Evolutionary conservation across 2,888 invertebrate species (phyloP), one percentile per base, ranked within the genome.

Genomic region (Drosophila kuntzei): DNA sequence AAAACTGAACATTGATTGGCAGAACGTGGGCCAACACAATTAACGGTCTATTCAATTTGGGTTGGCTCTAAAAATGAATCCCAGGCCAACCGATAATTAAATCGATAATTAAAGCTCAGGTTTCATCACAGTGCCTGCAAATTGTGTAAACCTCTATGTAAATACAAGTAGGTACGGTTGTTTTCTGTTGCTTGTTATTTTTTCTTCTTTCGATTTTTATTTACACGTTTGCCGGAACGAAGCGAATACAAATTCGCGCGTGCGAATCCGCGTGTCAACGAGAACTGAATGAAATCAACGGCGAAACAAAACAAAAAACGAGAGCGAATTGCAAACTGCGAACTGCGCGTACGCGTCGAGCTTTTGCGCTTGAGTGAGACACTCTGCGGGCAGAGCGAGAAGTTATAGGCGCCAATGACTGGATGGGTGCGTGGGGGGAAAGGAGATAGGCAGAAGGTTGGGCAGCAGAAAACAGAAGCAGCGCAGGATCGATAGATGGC

Each of bases 241-340:
- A 51, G 46, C 54, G 41, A 61, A 60, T 68, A 51, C 20, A 58
- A 65, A 57, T 57, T 43, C 18, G 62, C 74, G 80, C 80, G 82
- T 85, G 82, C 85, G 70, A 80, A 80, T 74, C 84, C 89, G 88
- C 84, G 81, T 87, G 80, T 80, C 79, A 87, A 71, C 71, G 73
- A 73, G 73, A 72, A 90, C 90, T 87, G 85, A 87, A 79, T 77
- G 71, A 76, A 78, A 66, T 62, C 51, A 25, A 29, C 46, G 49
- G 27, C 58, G 53, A 50, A 49, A 53, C 55, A 18, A 44, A 50
- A 46, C 49, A 44, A 41, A 61, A 47, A 43, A 16, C 18, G 12
- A 39, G 29, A 47, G 58, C 58, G 47, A 54, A 39, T n/a, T 37
- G 51, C 47, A 12, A 34, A 22, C 36, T 27, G 55, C 62, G 55